Evolutionary conservation across 2,797 vertebrate species (phyloP).

Genomic region (Bradypodion ventrale): DNA sequence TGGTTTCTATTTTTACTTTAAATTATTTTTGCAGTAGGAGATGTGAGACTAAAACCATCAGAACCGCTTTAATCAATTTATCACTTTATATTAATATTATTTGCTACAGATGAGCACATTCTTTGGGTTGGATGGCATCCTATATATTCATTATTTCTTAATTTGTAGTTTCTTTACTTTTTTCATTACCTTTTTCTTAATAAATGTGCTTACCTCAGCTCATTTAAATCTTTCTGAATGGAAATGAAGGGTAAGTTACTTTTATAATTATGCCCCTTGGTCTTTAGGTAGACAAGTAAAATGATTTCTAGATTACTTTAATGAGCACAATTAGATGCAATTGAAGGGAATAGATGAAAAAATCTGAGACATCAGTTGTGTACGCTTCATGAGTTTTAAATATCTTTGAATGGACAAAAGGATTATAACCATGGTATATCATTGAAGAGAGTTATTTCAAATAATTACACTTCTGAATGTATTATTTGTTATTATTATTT

Average conservation of each 20-base stretch:
- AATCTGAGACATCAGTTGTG: slow-evolving; percentile 2
- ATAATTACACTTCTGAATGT: slow-evolving; percentile 8
- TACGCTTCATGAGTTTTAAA: slow-evolving; percentile 4
- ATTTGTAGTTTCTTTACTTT: slow-evolving; percentile 28
- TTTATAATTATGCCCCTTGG: slow-evolving; percentile 34
- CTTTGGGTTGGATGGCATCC: slow-evolving; percentile 1
- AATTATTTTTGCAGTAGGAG: not conserved
- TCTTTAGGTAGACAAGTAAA: slow-evolving; percentile 52
- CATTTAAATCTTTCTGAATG: slow-evolving; percentile 29
- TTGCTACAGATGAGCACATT: slow-evolving; percentile 28
- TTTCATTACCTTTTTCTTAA: slow-evolving; percentile 44
- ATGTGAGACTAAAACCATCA: slow-evolving; percentile 1
- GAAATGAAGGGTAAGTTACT: slow-evolving; percentile 38
- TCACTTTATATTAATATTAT: not conserved
- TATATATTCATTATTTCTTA: slow-evolving; percentile 27
- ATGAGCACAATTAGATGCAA: slow-evolving; percentile 37
- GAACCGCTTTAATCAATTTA: slow-evolving; percentile 34
- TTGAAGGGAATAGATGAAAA: slow-evolving; percentile 12
- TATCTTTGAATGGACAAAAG: slow-evolving; percentile 25
- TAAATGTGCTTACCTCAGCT: slow-evolving; percentile 41
- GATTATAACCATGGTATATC: slow-evolving; percentile 4
- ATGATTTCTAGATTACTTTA: slow-evolving; percentile 54
- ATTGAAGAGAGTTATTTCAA: not conserved
- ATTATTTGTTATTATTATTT: slow-evolving; percentile 29
- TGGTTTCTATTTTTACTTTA: slow-evolving; percentile 34